Conservation (phyloP, 2,797 vertebrate genomes). For the Notoglanidium macrostoma region DNA sequence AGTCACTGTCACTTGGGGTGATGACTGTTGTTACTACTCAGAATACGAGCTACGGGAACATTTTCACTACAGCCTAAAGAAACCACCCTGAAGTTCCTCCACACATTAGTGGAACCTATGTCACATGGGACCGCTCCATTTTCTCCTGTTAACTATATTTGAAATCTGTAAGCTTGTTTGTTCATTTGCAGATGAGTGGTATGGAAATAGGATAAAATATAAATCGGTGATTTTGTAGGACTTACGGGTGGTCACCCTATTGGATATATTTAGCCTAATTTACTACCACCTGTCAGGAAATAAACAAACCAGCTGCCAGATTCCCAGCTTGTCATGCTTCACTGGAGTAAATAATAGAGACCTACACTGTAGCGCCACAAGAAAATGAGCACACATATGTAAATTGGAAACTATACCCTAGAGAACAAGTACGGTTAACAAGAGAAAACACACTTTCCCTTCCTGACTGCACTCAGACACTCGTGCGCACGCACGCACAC, state of each 20-base stretch:
- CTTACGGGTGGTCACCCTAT: neutral
- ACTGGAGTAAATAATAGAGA: neutral
- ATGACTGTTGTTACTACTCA: neutral
- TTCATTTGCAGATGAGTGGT: neutral
- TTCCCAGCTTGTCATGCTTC: neutral
- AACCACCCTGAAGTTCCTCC: neutral
- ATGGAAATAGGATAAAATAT: neutral
- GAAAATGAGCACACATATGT: neutral
- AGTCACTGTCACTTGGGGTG: neutral
- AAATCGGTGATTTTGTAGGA: neutral
- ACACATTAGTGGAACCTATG: neutral
- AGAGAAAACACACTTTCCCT: neutral
- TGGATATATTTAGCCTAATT: neutral
- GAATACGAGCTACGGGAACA: neutral
- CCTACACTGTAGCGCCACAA: neutral
- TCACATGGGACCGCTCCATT: neutral
- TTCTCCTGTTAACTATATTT: neutral
- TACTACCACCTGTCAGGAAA: constrained; percentile 23
- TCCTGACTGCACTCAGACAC: neutral
- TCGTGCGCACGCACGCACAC: neutral
- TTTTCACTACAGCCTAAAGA: neutral
- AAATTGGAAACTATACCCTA: neutral
- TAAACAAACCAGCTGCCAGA: neutral
- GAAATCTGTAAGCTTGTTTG: neutral
- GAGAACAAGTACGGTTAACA: neutral